Evolutionary conservation across 2,113 vertebrate species (phyloP).

Genomic region (Aptenodytes forsteri): DNA sequence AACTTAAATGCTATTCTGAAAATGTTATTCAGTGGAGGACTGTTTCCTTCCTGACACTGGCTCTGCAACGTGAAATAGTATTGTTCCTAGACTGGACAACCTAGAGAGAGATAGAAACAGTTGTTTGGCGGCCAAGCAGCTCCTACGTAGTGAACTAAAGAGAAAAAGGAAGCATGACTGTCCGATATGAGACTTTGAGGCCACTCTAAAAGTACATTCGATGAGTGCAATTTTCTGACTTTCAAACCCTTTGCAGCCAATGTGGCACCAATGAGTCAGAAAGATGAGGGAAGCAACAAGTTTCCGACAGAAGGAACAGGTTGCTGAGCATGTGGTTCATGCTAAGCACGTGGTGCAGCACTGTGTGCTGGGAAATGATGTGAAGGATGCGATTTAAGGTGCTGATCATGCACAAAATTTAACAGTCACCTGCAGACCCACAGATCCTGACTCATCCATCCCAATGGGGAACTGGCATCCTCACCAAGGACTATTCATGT

Average conservation of each 20-base stretch:
- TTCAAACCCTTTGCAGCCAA: neutral
- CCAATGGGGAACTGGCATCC: neutral
- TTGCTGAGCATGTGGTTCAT: neutral
- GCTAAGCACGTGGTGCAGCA: neutral
- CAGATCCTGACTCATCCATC: neutral
- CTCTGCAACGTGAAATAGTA: neutral
- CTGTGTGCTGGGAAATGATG: neutral
- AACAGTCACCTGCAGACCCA: neutral
- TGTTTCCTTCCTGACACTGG: neutral
- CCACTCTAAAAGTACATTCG: accelerated
- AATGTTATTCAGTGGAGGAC: neutral
- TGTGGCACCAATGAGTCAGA: neutral
- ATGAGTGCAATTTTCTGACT: neutral
- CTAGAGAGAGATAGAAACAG: neutral
- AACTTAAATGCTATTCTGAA: neutral
- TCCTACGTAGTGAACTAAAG: accelerated
- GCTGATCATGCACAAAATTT: neutral
- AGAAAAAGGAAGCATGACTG: neutral
- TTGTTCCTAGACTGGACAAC: neutral
- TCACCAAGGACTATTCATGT: neutral
- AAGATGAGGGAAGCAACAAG: neutral
- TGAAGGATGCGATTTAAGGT: neutral
- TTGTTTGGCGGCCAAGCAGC: neutral
- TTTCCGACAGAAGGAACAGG: neutral
- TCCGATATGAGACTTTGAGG: neutral